These are phyloP conservation scores for Tipula vernalis DNA, from an alignment of 2,888 invertebrate genomes.

Conservation along the genomic window DNA sequence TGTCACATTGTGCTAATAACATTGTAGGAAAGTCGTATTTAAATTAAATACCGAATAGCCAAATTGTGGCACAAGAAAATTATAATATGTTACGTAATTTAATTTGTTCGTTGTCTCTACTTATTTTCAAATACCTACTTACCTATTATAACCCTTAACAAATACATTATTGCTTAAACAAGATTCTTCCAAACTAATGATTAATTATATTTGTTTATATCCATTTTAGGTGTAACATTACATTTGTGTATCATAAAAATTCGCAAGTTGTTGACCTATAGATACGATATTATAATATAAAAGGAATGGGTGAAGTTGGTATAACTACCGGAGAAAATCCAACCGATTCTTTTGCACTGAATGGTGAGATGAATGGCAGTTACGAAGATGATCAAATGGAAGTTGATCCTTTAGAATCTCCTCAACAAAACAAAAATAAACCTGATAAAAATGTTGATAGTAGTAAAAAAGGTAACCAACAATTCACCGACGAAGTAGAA, in stretches of 20 bases:
- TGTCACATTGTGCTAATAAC: not conserved
- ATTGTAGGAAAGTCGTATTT: not conserved
- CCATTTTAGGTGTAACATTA: not conserved
- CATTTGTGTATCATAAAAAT: not conserved
- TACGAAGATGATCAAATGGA: conserved; percentile 21
- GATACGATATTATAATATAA: conserved; percentile 9
- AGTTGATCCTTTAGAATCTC: conserved; percentile 19
- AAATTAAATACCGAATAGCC: not conserved
- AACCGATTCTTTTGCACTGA: conserved; percentile 22
- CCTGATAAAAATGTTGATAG: not conserved
- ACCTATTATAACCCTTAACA: not conserved
- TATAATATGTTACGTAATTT: not conserved
- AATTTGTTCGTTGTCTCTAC: not conserved
- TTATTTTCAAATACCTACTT: not conserved
- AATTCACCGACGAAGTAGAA: not conserved
- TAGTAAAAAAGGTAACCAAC: not conserved
- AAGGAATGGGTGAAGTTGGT: conserved; percentile 21
- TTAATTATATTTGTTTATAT: not conserved
- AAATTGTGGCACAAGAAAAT: not conserved
- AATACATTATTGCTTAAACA: not conserved
- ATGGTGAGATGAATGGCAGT: conserved; percentile 26
- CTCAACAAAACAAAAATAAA: not conserved
- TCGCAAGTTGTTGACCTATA: not conserved
- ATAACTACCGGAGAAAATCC: conserved; percentile 23
- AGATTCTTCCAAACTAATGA: not conserved